Conservation (phyloP, 1,140 invertebrate genomes). For the Halictus rubicundus region DNA sequence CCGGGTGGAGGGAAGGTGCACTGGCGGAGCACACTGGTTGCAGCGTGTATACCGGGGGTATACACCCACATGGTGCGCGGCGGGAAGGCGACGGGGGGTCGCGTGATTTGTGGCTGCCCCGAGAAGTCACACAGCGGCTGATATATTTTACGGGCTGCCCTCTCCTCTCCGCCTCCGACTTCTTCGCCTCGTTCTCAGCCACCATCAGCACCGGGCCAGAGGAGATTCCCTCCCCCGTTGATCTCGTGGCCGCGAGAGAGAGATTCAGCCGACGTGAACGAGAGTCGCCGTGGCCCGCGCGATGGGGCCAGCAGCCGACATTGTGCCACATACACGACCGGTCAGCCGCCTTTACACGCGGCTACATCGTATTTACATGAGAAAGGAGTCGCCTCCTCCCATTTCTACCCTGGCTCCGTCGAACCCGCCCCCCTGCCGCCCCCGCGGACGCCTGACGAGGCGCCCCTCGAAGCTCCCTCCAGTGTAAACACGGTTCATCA, state of each 20-base stretch:
- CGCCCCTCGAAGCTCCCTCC: slow-evolving; percentile 66
- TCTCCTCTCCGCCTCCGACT: slow-evolving; percentile 32
- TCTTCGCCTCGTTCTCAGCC: slow-evolving; percentile 42
- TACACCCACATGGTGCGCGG: slow-evolving; percentile 75
- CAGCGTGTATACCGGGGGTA: slow-evolving; percentile 63
- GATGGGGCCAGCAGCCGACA: slow-evolving; percentile 68
- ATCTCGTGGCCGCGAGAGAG: no score
- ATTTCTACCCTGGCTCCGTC: slow-evolving; percentile 44
- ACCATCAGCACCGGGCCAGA: slow-evolving; percentile 44
- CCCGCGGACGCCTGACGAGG: slow-evolving; percentile 57
- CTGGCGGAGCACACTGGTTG: slow-evolving; percentile 26
- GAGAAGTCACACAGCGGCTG: slow-evolving; percentile 80
- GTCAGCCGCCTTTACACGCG: slow-evolving; percentile 78
- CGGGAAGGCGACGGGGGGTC: slow-evolving; percentile 77
- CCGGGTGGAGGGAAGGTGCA: slow-evolving; percentile 30
- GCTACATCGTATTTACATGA: slow-evolving; percentile 81
- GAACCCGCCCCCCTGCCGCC: slow-evolving; percentile 36
- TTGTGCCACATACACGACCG: slow-evolving; percentile 75
- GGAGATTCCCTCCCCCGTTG: slow-evolving; percentile 3
- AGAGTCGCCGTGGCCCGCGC: slow-evolving; percentile 56
- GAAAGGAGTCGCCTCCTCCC: slow-evolving; percentile 75
- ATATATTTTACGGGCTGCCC: slow-evolving; percentile 80
- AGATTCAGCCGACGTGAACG: background rate
- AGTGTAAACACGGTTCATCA: slow-evolving; percentile 79
- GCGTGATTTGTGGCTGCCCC: slow-evolving; percentile 80